Evolutionary conservation across 2,888 invertebrate species (phyloP), one percentile per base, ranked within the genome.

Genomic region (Portevinia maculata): DNA sequence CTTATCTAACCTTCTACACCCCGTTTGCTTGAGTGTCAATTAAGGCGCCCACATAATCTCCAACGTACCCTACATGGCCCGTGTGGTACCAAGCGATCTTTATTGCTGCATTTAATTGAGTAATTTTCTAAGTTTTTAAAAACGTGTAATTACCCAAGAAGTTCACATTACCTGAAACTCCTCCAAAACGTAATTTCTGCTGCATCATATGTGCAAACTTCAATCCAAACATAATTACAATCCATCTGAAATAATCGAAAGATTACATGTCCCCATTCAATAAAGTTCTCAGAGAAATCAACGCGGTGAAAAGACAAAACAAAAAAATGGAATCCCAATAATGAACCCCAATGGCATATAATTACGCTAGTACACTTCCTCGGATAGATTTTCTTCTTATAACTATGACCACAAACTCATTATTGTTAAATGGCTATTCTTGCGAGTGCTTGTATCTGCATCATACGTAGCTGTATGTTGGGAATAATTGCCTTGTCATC

Each of bases 401-500:
- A 24, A 5, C 2, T 24, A 24, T 21, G 60, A 46, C 60, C 44
- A 32, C 44, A 46, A 60, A 21, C 60, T 44, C 32, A 60, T 60
- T 46, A 60, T 17, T n/a, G 21, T 21, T 21, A 32, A 60, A 60
- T 46, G 44, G 30, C 19, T 46, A 13, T 39, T 57, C 11, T 8
- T 17, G 39, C 15, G 7, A 8, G 6, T 57, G 13, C 30, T 3
- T 28, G n/a, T n/a, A n/a, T n/a, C n/a, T n/a, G 11, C 11, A n/a
- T 11, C 13, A 13, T n/a, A 3, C 13, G 39, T n/a, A 8, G 6
- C 8, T 32, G 2, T 39, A 13, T 8, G 59, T 41, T 17, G n/a
- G 2, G 9, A 32, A 15, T 50, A 64, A 64, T 64, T 50, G 39
- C 37, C 9, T 64, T 17, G 50, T 64, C 50, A 50, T 64, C 44